Conservation (phyloP, 2,888 invertebrate species). For the Furcula furcula region DNA sequence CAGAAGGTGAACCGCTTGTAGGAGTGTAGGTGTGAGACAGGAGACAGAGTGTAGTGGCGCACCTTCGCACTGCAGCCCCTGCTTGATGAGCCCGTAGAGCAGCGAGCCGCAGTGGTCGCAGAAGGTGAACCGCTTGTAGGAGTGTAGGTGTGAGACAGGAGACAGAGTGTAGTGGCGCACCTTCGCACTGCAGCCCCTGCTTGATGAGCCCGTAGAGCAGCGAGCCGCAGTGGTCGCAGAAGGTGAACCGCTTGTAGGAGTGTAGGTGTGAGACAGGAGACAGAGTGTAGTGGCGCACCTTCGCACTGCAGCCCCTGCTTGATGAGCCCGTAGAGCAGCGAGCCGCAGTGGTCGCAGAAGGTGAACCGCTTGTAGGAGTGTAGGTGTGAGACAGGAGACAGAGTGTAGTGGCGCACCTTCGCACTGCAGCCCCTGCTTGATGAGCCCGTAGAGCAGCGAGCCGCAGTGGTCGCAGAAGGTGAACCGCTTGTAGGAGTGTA, state of each 20-base stretch:
- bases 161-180: conserved; percentile 88
- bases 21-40: conserved; percentile 96
- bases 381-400: conserved; percentile 94
- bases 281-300: conserved; percentile 88
- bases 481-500: conserved; percentile 98
- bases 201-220: conserved; percentile 97
- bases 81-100: conserved; percentile 96
- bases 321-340: conserved; percentile 96
- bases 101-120: conserved; percentile 99
- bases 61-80: conserved; percentile 98
- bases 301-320: conserved; percentile 98
- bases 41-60: conserved; percentile 87
- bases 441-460: conserved; percentile 96
- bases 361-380: conserved; percentile 99
- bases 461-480: conserved; percentile 99
- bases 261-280: conserved; percentile 96
- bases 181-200: conserved; percentile 98
- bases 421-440: conserved; percentile 98
- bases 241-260: conserved; percentile 98
- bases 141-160: conserved; percentile 96
- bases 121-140: conserved; percentile 98
- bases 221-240: conserved; percentile 99
- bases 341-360: conserved; percentile 99
- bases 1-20: conserved; percentile 99
- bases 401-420: conserved; percentile 89